These are phyloP conservation scores for Festucalex cinctus DNA, from an alignment of 2,113 vertebrate genomes.

Conservation along the genomic window DNA sequence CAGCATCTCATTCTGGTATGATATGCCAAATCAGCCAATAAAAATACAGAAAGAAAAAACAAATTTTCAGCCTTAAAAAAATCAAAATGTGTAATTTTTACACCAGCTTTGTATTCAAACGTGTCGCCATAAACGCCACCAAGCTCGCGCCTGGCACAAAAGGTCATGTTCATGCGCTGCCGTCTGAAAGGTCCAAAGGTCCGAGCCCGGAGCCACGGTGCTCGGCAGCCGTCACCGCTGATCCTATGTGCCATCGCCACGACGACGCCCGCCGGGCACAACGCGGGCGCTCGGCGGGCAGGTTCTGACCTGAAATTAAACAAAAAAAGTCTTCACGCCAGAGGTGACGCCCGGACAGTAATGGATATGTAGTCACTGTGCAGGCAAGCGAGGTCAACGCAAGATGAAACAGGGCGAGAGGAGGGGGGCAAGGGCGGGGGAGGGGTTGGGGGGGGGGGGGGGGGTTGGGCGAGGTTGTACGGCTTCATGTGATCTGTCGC, in stretches of 20 bases:
- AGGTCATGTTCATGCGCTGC: background rate
- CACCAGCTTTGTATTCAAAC: background rate
- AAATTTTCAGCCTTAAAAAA: too few species aligned
- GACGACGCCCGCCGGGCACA: constrained; percentile 24
- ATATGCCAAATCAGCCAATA: too few species aligned
- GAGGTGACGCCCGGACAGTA: constrained; percentile 47
- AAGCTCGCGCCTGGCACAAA: background rate
- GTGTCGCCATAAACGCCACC: background rate
- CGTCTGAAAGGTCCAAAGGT: constrained; percentile 20
- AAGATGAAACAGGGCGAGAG: constrained; percentile 5
- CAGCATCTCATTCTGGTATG: too few species aligned
- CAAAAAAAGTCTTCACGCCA: constrained; percentile 56
- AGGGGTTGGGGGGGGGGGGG: constrained; percentile 10
- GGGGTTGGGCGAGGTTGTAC: background rate
- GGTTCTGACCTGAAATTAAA: constrained; percentile 68
- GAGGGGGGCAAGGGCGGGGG: constrained; percentile 12
- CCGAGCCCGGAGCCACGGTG: constrained; percentile 25
- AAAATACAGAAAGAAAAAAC: too few species aligned
- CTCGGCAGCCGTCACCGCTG: constrained; percentile 28
- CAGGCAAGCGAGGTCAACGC: constrained; percentile 11
- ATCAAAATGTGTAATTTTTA: too few species aligned
- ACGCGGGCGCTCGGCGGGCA: constrained; percentile 32
- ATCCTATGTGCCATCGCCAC: constrained; percentile 30
- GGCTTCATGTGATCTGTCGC: constrained; percentile 60
- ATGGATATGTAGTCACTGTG: constrained; percentile 41